These are phyloP conservation scores for Conomelus anceps DNA, from an alignment of 2,888 invertebrate genomes.

Conservation along the genomic window DNA sequence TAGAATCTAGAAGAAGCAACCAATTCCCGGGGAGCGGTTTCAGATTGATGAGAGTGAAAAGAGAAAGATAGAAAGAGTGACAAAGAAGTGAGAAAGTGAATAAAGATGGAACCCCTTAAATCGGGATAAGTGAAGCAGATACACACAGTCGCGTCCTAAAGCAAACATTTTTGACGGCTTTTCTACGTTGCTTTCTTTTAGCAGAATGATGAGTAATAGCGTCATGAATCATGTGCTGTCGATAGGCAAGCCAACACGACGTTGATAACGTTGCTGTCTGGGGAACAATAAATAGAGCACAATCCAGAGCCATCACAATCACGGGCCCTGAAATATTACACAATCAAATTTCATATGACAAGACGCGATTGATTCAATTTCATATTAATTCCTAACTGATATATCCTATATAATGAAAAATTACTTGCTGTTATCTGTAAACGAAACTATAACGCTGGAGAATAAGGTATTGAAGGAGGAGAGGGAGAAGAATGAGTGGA, in stretches of 20 bases:
- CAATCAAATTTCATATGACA: neutral
- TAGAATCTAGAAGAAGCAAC: too few relatives aligned
- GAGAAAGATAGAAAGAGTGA: neutral
- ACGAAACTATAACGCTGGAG: too few relatives aligned
- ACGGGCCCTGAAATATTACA: neutral
- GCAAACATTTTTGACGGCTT: neutral
- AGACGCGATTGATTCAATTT: neutral
- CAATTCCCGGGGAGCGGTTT: too few relatives aligned
- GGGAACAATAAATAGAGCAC: neutral
- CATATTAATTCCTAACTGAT: neutral
- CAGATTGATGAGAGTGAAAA: neutral
- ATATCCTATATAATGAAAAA: too few relatives aligned
- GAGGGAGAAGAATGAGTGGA: too few relatives aligned
- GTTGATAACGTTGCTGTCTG: neutral
- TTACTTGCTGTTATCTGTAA: too few relatives aligned
- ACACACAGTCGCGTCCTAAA: too few relatives aligned
- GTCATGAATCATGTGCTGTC: neutral
- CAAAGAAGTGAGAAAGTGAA: neutral
- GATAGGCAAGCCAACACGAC: neutral
- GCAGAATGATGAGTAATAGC: neutral
- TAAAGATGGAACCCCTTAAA: neutral
- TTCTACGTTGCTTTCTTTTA: neutral
- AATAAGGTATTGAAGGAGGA: too few relatives aligned
- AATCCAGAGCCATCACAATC: neutral
- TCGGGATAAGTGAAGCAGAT: neutral